These are phyloP conservation scores for Sinocyclocheilus grahami DNA, from an alignment of 2,113 vertebrate genomes.

Conservation along the genomic window DNA sequence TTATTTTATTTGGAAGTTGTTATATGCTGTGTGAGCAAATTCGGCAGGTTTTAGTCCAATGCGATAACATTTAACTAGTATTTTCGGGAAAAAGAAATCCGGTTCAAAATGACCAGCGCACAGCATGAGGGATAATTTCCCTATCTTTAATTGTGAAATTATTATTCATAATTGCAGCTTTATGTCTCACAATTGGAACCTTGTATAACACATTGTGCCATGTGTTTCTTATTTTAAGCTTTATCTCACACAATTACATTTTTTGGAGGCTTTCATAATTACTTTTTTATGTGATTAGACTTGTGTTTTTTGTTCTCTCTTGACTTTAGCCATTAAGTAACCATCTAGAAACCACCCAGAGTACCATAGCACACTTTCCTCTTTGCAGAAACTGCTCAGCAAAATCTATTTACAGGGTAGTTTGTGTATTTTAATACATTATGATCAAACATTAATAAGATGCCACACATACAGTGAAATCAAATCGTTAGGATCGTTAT, in stretches of 20 bases:
- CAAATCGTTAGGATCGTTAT: slow-evolving; percentile 14
- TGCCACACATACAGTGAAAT: neutral
- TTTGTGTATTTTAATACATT: neutral
- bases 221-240: neutral
- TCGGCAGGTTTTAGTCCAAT: no score
- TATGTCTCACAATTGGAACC: neutral
- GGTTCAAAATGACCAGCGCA: no score
- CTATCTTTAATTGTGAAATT: neutral
- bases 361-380: neutral
- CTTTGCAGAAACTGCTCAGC: neutral
- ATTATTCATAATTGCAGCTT: neutral
- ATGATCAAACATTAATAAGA: neutral
- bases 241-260: neutral
- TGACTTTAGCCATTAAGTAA: neutral
- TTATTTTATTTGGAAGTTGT: no score
- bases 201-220: no score
- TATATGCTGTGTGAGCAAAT: no score
- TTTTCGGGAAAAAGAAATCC: no score
- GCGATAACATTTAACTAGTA: no score
- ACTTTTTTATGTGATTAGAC: neutral
- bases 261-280: neutral
- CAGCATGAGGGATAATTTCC: no score
- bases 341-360: neutral
- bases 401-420: neutral
- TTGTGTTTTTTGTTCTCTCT: neutral